phyloP scores from a whole-genome alignment of 2,888 invertebrate species.

The Cataglyphis albicans region DNA sequence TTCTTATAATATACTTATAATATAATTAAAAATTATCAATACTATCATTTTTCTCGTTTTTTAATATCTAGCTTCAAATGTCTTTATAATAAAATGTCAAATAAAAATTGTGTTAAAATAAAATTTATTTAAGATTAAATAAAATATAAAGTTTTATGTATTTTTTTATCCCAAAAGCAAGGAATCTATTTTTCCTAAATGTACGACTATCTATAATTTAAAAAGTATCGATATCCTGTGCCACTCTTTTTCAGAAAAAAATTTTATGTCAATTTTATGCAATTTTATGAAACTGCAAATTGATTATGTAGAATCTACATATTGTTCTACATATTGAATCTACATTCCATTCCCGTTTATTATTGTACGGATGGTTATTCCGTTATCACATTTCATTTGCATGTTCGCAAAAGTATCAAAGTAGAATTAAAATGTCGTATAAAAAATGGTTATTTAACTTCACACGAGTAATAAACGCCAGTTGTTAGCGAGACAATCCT shows the following conservation, averaged over 20 bases:
- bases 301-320: not conserved
- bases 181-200: not conserved
- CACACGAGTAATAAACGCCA: constrained; percentile 31
- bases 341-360: not conserved
- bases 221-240: not conserved
- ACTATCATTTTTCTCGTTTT: not conserved
- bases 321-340: not conserved
- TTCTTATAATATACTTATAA: not conserved
- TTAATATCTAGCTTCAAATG: not conserved
- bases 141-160: not conserved
- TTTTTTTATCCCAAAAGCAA: not conserved
- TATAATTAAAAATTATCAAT: not conserved
- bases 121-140: not conserved
- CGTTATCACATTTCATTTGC: not conserved
- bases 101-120: not conserved
- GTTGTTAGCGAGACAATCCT: constrained; percentile 18
- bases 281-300: not conserved
- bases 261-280: not conserved
- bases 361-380: not conserved
- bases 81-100: not conserved
- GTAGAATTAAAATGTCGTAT: constrained; percentile 14
- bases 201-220: not conserved
- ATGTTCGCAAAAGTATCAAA: not conserved
- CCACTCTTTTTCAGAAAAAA: not conserved
- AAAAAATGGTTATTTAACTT: constrained; percentile 16